Evolutionary conservation across 2,888 invertebrate species (phyloP).

Genomic region (Itoplectis maculator): DNA sequence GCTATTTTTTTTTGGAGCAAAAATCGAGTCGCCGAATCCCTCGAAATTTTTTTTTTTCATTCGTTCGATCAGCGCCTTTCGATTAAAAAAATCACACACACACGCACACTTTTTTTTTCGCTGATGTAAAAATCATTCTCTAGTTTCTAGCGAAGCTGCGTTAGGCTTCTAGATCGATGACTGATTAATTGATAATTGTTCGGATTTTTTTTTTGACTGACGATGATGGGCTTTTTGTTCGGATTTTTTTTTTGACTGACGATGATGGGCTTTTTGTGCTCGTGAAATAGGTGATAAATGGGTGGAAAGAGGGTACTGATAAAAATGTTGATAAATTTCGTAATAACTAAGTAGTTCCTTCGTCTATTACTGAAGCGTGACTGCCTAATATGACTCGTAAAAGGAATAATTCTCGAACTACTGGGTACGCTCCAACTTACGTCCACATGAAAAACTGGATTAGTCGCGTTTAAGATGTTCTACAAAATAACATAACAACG

Average conservation of each 20-base stretch:
- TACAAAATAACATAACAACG: constrained; percentile 84
- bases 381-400: constrained; percentile 75
- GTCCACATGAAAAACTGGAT: constrained; percentile 85
- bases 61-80: no score
- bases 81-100: constrained; percentile 31
- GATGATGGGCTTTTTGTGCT: constrained; percentile 14
- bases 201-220: background rate
- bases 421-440: constrained; percentile 84
- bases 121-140: constrained; percentile 68
- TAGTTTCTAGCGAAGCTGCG: constrained; percentile 78
- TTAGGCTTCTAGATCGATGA: constrained; percentile 68
- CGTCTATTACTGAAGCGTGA: constrained; percentile 72
- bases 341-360: constrained; percentile 51
- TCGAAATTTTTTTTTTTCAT: background rate
- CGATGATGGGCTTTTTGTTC: constrained; percentile 10
- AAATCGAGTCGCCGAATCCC: constrained; percentile 29
- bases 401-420: constrained; percentile 76
- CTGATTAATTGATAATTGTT: background rate
- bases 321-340: constrained; percentile 35
- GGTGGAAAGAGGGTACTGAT: no score
- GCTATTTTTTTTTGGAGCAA: constrained; percentile 25
- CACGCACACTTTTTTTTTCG: background rate
- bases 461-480: constrained; percentile 85
- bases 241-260: no score
- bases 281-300: constrained; percentile 20